Percentiles rank a stretch among this genome's conserved stretches.
Conservation (phyloP, 2,888 invertebrate genomes). For the Acrobasis suavella region DNA sequence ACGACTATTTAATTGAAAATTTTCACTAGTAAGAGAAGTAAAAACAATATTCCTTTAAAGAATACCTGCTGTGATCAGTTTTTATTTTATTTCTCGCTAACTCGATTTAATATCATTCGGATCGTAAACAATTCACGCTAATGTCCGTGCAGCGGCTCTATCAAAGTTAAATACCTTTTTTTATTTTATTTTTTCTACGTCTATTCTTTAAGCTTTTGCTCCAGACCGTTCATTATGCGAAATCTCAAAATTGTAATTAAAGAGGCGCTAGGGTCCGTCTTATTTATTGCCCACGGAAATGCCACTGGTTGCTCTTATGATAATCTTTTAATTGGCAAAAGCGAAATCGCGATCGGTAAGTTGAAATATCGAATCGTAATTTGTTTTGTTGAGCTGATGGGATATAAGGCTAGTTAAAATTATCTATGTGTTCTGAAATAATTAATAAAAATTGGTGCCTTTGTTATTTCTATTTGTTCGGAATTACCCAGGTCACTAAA, state of each 20-base stretch:
- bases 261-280: slow-evolving; percentile 39
- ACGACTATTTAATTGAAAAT: slow-evolving; percentile 3
- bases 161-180: slow-evolving; percentile 42
- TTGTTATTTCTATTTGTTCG: no score
- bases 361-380: slow-evolving; percentile 9
- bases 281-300: slow-evolving; percentile 53
- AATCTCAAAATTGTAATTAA: slow-evolving; percentile 50
- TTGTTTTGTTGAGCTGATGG: not conserved
- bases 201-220: slow-evolving; percentile 44
- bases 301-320: slow-evolving; percentile 47
- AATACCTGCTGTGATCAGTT: slow-evolving; percentile 18
- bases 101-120: slow-evolving; percentile 39
- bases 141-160: slow-evolving; percentile 37
- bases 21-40: not conserved
- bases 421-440: not conserved
- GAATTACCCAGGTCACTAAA: no score
- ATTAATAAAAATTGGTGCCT: not conserved
- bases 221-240: slow-evolving; percentile 52
- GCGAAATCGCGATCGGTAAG: not conserved
- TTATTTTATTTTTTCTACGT: slow-evolving; percentile 27
- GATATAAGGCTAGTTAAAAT: slow-evolving; percentile 3
- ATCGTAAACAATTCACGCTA: slow-evolving; percentile 36
- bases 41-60: slow-evolving; percentile 3
- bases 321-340: slow-evolving; percentile 36
- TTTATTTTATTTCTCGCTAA: slow-evolving; percentile 24